Evolutionary conservation across 2,888 invertebrate species (phyloP), one percentile per base, ranked within the genome.

Genomic region (Hirtodrosophila cameraria): DNA sequence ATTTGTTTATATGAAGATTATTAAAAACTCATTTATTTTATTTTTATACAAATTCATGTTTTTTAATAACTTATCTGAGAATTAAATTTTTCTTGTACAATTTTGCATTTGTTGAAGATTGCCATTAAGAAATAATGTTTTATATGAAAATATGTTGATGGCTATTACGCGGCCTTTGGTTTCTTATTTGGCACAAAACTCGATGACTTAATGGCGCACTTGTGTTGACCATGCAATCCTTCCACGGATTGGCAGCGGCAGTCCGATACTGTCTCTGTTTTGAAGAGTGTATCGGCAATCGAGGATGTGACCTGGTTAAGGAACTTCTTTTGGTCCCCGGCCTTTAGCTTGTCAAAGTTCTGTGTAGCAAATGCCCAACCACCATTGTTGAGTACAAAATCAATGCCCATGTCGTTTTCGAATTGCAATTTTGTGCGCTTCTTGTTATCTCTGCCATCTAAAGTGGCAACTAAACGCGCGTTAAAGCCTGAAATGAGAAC

Each of bases 361-460:
- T 89, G 86, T 1, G 89, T 83, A n/a, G 87, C 72, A 57, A 90
- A 91, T 25, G 90, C 87, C 88, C 90, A 91, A 2, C 91, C 91
- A 3, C 89, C 88, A 43, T 87, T 88, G 7, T 88, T 90, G 57
- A 94, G 91, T 7, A 94, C 92, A 73, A 94, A 94, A 60, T 94
- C 93, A 27, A 94, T 92, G 89, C 96, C 96, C 76, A 93, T 92
- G 82, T 95, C 94, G 11, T 87, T 78, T 12, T 91, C 87, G 64
- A 92, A 92, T 12, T 91, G 89, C 1, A 96, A 86, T 2, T 94
- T 93, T 13, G 91, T 89, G 62, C 93, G 92, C 28, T 93, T 93
- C 84, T 94, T 95, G 18, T 84, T 87, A 46, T 90, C 90, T 90
- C 93, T 94, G 80, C 93, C 92, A 84, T 95, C 94, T 9, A 93